Percentiles rank a stretch among this genome's conserved stretches.
phyloP scores from a whole-genome alignment of 2,797 vertebrate genomes.

The Coregonus suidteri region DNA sequence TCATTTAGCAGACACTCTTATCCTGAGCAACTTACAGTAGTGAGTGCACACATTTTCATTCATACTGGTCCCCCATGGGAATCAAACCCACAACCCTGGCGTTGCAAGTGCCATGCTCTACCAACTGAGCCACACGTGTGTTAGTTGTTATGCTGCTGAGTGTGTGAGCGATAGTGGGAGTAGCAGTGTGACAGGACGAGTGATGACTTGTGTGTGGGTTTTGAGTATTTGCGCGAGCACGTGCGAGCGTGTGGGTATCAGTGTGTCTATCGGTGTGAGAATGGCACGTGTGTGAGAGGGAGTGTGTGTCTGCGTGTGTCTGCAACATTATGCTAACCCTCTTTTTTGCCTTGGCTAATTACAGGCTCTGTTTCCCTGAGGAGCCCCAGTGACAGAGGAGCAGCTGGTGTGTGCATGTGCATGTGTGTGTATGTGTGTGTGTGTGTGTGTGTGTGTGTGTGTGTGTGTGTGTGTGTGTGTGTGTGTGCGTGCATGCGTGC shows the following conservation, averaged over 20 bases:
- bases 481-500: neutral
- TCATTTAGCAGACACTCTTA: neutral
- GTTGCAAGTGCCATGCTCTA: no score
- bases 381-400: neutral
- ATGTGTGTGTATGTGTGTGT: neutral
- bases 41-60: no score
- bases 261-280: constrained; percentile 36
- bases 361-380: constrained; percentile 1
- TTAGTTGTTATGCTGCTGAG: neutral
- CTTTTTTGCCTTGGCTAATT: constrained; percentile 6
- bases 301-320: constrained; percentile 21
- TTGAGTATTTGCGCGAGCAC: constrained; percentile 8
- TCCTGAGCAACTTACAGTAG: no score
- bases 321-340: constrained; percentile 4
- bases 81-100: no score
- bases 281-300: constrained; percentile 20
- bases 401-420: neutral
- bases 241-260: neutral
- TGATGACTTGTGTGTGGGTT: constrained; percentile 7
- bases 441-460: neutral
- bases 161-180: constrained; percentile 8
- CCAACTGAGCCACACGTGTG: no score
- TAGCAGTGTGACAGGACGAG: neutral
- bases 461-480: neutral
- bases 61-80: no score